These are phyloP conservation scores for Lingula anatina DNA, from an alignment of 2,888 invertebrate species.

Conservation along the genomic window DNA sequence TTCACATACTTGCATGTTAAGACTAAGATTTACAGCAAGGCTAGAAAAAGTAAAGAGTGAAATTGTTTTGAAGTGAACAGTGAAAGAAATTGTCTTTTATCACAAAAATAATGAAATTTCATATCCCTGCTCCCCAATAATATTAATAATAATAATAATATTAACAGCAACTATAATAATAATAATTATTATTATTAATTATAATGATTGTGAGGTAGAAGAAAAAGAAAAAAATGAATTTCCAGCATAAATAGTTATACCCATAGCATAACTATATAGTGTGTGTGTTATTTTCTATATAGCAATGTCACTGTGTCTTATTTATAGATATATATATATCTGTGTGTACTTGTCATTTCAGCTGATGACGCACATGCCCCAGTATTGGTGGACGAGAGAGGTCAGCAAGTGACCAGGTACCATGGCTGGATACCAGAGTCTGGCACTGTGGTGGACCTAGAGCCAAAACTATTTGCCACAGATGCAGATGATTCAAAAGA, in stretches of 20 bases:
- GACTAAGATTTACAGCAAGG: too few relatives aligned
- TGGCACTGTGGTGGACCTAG: slow-evolving; percentile 26
- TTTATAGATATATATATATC: neutral
- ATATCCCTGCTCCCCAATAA: too few relatives aligned
- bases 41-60: too few relatives aligned
- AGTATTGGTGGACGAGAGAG: slow-evolving; percentile 18
- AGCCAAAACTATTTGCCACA: slow-evolving; percentile 23
- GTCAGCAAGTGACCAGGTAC: slow-evolving; percentile 28
- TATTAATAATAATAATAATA: too few relatives aligned
- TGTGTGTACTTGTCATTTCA: slow-evolving; percentile 16
- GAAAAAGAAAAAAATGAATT: neutral
- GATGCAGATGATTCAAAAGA: slow-evolving; percentile 23
- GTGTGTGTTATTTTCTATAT: neutral
- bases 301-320: neutral
- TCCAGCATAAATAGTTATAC: neutral
- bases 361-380: slow-evolving; percentile 32
- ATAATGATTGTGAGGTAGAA: too few relatives aligned
- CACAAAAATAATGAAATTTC: too few relatives aligned
- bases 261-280: neutral
- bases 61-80: too few relatives aligned
- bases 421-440: slow-evolving; percentile 33
- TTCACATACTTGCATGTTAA: too few relatives aligned
- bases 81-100: too few relatives aligned
- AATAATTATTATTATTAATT: too few relatives aligned
- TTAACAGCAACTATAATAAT: too few relatives aligned